Conservation (phyloP, 2,888 invertebrate species). For the Morpho helenor region DNA sequence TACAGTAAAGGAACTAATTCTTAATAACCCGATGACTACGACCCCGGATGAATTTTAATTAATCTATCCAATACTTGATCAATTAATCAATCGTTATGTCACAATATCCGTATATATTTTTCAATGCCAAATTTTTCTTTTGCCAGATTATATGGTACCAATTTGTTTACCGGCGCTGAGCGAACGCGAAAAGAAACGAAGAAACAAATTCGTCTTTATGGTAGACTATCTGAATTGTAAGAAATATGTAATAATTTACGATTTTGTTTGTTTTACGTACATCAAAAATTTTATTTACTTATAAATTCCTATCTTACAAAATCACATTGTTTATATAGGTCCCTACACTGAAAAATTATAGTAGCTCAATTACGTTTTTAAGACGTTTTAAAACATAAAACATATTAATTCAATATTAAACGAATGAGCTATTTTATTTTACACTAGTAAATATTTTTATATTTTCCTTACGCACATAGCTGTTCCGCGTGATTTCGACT, state of each 20-base stretch:
- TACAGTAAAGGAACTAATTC: too few species aligned
- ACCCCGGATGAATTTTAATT: too few species aligned
- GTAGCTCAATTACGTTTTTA: too few species aligned
- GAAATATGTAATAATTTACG: conserved; percentile 25
- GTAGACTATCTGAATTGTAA: conserved; percentile 63
- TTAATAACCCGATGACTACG: too few species aligned
- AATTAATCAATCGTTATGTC: too few species aligned
- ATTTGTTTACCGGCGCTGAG: conserved; percentile 52
- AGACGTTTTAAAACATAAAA: neutral
- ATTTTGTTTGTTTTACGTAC: neutral
- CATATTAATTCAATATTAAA: neutral
- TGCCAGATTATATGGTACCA: conserved; percentile 57
- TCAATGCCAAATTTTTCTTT: conserved; percentile 23
- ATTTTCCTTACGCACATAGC: conserved; percentile 31
- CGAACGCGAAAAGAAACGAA: conserved; percentile 48
- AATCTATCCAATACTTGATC: too few species aligned
- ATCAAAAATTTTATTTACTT: neutral
- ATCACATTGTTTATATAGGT: too few species aligned
- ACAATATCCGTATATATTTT: neutral
- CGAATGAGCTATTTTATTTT: neutral
- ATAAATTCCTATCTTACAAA: too few species aligned
- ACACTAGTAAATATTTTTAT: too few species aligned
- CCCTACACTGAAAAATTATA: too few species aligned
- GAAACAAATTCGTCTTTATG: conserved; percentile 47
- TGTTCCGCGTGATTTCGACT: conserved; percentile 59